A percentile compares a stretch with the other conserved stretches of the same genome.
These are phyloP conservation scores for Emesis castigata DNA, from an alignment of 2,888 invertebrate species.

Conservation along the genomic window DNA sequence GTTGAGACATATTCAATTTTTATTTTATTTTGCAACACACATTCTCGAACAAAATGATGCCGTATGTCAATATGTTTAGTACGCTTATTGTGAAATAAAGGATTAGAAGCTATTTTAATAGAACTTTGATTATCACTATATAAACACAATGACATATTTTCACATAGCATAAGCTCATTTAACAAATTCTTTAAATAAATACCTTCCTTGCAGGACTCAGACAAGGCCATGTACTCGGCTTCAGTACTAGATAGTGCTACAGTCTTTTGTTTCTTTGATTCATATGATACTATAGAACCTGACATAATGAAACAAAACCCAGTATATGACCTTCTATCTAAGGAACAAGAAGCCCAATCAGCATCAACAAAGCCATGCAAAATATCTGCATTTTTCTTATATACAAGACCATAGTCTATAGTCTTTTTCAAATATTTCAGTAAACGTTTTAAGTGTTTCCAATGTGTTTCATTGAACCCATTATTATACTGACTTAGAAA, in stretches of 20 bases:
- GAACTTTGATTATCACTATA: background rate
- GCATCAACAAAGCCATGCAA: conserved; percentile 37
- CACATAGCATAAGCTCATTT: background rate
- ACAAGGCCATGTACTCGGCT: too few relatives aligned
- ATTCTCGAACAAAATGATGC: conserved; percentile 21
- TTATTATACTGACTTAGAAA: conserved; percentile 55
- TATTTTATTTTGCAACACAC: conserved; percentile 7
- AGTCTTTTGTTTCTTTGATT: too few relatives aligned
- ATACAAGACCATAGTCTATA: conserved; percentile 25
- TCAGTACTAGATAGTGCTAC: too few relatives aligned
- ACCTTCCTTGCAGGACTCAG: too few relatives aligned
- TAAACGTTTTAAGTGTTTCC: conserved; percentile 50
- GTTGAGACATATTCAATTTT: conserved; percentile 19
- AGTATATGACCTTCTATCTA: conserved; percentile 75
- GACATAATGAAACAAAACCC: conserved; percentile 67
- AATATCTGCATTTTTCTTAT: background rate
- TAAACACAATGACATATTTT: background rate
- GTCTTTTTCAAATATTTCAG: conserved; percentile 37
- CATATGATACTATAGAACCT: conserved; percentile 48
- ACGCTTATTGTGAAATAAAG: conserved; percentile 20
- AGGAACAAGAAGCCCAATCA: conserved; percentile 37
- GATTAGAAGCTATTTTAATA: conserved; percentile 18
- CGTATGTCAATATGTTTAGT: conserved; percentile 20
- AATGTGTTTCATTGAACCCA: conserved; percentile 42
- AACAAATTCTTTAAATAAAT: too few relatives aligned